Evolutionary conservation across 2,113 vertebrate species (phyloP), one percentile per base, ranked within the genome.

Genomic region (Pontoporia blainvillei): DNA sequence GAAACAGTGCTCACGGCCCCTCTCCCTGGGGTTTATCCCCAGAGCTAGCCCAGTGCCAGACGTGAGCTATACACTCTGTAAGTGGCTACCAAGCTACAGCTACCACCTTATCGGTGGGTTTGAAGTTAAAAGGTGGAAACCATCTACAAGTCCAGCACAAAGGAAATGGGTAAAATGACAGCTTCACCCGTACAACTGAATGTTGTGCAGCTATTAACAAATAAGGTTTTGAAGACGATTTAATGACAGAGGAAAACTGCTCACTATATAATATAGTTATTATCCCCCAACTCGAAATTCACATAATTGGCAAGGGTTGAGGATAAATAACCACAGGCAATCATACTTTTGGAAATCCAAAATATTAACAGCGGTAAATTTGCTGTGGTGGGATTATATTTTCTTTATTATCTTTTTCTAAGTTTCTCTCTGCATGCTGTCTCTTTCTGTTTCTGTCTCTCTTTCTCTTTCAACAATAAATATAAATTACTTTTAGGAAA

Each of bases 391-490:
- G 23, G 34, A 34, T 44, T 91, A 91, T 75, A 61, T 44, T 69
- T 88, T 67, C 49, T 69, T 95, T 41, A 54, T 17, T 57, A 2
- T 52, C 17, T 31, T 69, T 88, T 89, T 87, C 69, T 76, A 61
- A 75, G 41, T 81, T 39, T 79, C 44, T 62, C 44, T 59, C 57
- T 62, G 52, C 31, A 54, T 8, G 23, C 17, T 81, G 18, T 71
- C 29, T 49, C 25, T 76, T 15, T 76, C 14, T 62, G 14, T 44
- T 90, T 72, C 64, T 90, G 6, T 46, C 39, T 86, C 5, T 78
- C 23, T 89, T n/a, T 61, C 44, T 86, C 46, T 91, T 49, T 92
- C 79, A 92, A 49, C 41, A 61, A 95, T 59, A 66, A 76, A 52
- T 39, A 36, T 2, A 54, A 72, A 31, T 54, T 78, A 57, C 18